Base-by-base conservation (phyloP, 2,113 vertebrate species). In the Chitala chitala region DNA sequence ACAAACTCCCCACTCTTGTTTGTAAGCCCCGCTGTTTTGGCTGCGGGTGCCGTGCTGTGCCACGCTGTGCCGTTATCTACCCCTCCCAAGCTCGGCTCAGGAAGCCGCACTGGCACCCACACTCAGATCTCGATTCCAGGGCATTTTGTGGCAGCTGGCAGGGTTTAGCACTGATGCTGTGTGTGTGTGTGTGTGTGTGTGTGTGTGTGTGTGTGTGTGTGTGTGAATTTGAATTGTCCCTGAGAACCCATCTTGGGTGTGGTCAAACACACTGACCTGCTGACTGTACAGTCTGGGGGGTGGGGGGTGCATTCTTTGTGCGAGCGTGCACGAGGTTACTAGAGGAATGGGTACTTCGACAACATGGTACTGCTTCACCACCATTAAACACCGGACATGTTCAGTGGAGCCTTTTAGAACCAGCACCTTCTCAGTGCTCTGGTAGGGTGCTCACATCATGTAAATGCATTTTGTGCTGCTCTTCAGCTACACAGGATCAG, bases 41-140 rank as follows among this genome's bases (percentile, higher is more conserved):
- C 53, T 12, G 22, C 17, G 20, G 8, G n/a, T 46, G n/a, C 51
- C 3, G 17, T 13, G 12, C 38, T 13, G n/a, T 46, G n/a, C 51
- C 3, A 9, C 12, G 12, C 38, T 13, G 38, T 22, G n/a, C 53
- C 40, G 53, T 72, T 72, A 72, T 72, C 70, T 38, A 36, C 20
- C 36, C 54, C 51, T 55, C 51, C 70, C 70, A 72, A 58, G 70
- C 51, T 38, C 26, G 5, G 70, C 36, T 26, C 36, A 38, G 54
- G 38, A 58, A 44, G 70, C 38, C 24, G 22, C 54, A n/a, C 33
- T 46, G 70, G 36, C 54, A 44, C 31, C 26, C 29, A n/a, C 33
- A 15, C 10, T 13, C 36, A 20, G 54, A 44, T 5, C 4, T 55
- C 6, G 20, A 17, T 15, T 46, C 22, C 70, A 4, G 33, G 33